These are phyloP conservation scores for Melanotaenia parkinsoni DNA, from an alignment of 2,797 vertebrate species.

Conservation along the genomic window DNA sequence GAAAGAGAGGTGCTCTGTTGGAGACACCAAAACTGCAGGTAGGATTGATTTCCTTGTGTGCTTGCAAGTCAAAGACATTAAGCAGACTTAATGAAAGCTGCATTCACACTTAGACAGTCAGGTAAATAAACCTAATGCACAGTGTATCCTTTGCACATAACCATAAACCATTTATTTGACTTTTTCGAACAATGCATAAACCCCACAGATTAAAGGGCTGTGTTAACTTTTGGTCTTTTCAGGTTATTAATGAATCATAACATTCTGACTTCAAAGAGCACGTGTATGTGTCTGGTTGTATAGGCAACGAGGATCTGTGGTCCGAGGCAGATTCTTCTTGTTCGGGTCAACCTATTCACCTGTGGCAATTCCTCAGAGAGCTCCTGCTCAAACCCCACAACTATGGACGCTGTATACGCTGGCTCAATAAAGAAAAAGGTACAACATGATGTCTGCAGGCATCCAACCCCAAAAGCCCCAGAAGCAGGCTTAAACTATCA, in stretches of 20 bases:
- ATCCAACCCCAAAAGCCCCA: too few species aligned
- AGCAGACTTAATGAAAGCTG: slow-evolving; percentile 1
- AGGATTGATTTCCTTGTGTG: slow-evolving; percentile 30
- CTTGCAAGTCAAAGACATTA: background rate
- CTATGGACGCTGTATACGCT: slow-evolving; percentile 97
- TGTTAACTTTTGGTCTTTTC: background rate
- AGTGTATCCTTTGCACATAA: background rate
- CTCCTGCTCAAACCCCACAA: slow-evolving; percentile 95
- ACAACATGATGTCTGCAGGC: background rate
- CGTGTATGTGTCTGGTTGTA: slow-evolving; percentile 12
- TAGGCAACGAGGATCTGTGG: slow-evolving; percentile 85
- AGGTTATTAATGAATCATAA: background rate
- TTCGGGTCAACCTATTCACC: slow-evolving; percentile 95
- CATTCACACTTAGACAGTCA: background rate
- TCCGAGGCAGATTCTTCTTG: slow-evolving; percentile 93
- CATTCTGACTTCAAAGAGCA: background rate
- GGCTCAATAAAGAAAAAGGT: slow-evolving; percentile 99
- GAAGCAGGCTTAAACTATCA: too few species aligned
- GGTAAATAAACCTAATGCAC: background rate
- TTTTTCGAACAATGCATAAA: background rate
- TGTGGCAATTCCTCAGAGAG: slow-evolving; percentile 98
- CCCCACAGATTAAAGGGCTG: background rate
- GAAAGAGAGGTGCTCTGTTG: slow-evolving; percentile 89
- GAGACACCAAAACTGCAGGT: slow-evolving; percentile 79
- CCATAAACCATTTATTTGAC: background rate